Evolutionary conservation across 2,797 vertebrate species (phyloP), one percentile per base, ranked within the genome.

Genomic region (Acrocephalus scirpaceus): DNA sequence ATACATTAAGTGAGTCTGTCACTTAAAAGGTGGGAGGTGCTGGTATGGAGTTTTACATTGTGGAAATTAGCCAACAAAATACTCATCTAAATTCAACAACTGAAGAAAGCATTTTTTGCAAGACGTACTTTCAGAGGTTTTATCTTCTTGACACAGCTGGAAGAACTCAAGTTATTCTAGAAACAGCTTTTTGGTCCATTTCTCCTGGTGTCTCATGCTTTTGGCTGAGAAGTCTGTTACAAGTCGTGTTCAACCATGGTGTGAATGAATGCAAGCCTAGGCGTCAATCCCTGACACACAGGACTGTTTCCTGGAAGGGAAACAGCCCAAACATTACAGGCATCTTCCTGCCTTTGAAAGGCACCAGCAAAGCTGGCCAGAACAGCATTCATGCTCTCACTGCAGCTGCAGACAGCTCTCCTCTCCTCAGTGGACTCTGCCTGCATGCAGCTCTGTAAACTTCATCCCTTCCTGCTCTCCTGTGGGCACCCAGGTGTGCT

Each of bases 181-280:
- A 91, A 94, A 70, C 61, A 92, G 70, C 21, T 79, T 86, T 75
- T 90, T 32, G 48, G n/a, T 70, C n/a, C 51, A 9, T 50, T 95
- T 83, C 36, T 84, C 42, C 36, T 71, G 44, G 9, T 60, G 54
- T 50, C 48, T 92, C n/a, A 62, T 78, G 42, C 48, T 82, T 90
- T 8, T 91, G 90, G 62, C 80, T 94, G 62, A 62, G 45, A 87
- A 56, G 12, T 34, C 71, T 86, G 54, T 20, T 76, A 32, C 8
- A 65, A 44, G 67, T 77, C 80, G 81, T 71, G 48, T 76, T 95
- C 85, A 91, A 2, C 64, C 23, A 9, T 40, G 45, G 34, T 44
- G 73, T 84, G 88, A 78, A 80, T 78, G 53, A 84, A 83, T 67
- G 23, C 62, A 78, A 75, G 44, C 44, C 32, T 76, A 88, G 93